A percentile compares a stretch with the other conserved stretches of the same genome.
phyloP scores from a whole-genome alignment of 2,113 vertebrate genomes.

The Podarcis raffonei region DNA sequence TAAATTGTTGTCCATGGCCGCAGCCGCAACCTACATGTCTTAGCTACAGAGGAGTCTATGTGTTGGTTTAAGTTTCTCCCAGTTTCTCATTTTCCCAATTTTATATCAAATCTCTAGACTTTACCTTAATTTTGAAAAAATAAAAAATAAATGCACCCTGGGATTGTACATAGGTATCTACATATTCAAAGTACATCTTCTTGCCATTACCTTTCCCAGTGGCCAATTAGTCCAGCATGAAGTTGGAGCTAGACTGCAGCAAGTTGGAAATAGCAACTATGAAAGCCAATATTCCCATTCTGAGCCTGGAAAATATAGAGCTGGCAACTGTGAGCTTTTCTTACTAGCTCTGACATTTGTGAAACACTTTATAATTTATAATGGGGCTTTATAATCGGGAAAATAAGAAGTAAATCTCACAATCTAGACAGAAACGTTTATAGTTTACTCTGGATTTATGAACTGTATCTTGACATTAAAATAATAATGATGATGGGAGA shows the following conservation, averaged over 20 bases:
- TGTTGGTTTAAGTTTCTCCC: too few species aligned
- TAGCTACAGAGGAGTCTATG: too few species aligned
- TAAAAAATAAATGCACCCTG: constrained; percentile 50
- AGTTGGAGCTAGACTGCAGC: background rate
- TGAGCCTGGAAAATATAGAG: background rate
- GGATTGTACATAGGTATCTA: constrained; percentile 60
- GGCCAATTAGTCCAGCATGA: background rate
- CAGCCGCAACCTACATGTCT: background rate
- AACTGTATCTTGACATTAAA: background rate
- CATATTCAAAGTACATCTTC: constrained; percentile 56
- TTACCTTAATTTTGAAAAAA: constrained; percentile 51
- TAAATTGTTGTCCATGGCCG: background rate
- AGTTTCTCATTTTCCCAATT: too few species aligned
- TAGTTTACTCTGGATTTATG: background rate
- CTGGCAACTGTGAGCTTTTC: background rate
- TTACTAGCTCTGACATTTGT: constrained; percentile 14
- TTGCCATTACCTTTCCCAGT: constrained; percentile 51
- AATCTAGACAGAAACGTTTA: background rate
- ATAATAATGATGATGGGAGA: background rate
- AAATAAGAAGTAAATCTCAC: background rate
- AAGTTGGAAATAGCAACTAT: background rate
- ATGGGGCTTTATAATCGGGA: background rate
- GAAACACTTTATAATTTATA: constrained; percentile 1
- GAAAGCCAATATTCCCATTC: background rate
- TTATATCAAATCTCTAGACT: constrained; percentile 62